These are phyloP conservation scores for Dynastes tityus DNA, from an alignment of 2,888 invertebrate genomes.

Conservation along the genomic window DNA sequence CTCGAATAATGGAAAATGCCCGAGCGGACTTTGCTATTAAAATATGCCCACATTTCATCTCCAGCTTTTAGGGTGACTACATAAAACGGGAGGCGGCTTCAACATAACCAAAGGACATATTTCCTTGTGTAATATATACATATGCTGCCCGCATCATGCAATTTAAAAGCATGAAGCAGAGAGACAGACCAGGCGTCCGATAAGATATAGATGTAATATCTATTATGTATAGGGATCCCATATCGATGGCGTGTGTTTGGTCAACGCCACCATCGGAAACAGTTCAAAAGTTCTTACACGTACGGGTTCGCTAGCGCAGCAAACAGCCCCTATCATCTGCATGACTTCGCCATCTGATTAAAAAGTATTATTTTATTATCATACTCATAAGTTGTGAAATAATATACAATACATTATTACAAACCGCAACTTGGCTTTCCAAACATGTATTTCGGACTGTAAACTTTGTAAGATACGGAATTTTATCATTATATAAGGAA, in stretches of 20 bases:
- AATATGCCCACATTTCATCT: constrained; percentile 44
- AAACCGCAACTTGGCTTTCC: background rate
- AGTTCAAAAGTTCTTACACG: constrained; percentile 3
- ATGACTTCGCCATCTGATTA: constrained; percentile 18
- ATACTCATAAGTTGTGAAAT: no score
- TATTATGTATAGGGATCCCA: constrained; percentile 26
- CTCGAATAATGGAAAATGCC: constrained; percentile 43
- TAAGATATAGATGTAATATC: constrained; percentile 41
- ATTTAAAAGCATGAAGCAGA: constrained; percentile 33
- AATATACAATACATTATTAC: background rate
- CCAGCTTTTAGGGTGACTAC: constrained; percentile 34
- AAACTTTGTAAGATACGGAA: constrained; percentile 17
- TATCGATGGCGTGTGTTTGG: constrained; percentile 31
- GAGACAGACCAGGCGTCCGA: constrained; percentile 13
- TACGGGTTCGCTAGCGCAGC: constrained; percentile 20
- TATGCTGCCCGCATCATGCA: constrained; percentile 44
- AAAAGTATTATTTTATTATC: constrained; percentile 6
- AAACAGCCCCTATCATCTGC: constrained; percentile 39
- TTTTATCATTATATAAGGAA: constrained; percentile 32
- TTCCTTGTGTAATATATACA: constrained; percentile 25
- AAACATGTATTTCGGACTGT: background rate
- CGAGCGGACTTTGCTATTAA: background rate
- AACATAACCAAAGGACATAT: constrained; percentile 20
- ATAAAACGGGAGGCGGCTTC: constrained; percentile 32
- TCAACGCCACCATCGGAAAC: constrained; percentile 3